Evolutionary conservation across 2,113 vertebrate genomes (phyloP).

Genomic region (Ariopsis seemanni): DNA sequence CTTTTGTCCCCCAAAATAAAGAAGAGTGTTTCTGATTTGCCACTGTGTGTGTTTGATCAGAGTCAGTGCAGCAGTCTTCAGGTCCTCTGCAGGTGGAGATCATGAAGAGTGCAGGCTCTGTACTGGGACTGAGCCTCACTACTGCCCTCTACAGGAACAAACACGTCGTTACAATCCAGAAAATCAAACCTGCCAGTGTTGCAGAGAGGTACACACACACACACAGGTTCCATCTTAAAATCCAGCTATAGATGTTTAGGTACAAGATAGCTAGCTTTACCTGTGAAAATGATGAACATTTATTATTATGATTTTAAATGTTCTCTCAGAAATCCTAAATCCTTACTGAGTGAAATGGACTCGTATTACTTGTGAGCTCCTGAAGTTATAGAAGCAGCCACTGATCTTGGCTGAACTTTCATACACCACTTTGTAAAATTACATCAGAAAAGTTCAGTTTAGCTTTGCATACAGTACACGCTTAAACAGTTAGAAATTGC

Average conservation of each 20-base stretch:
- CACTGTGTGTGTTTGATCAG: constrained; percentile 66
- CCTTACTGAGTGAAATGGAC: neutral
- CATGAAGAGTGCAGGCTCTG: constrained; percentile 79
- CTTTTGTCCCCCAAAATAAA: neutral
- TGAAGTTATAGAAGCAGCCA: neutral
- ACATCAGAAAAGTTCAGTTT: neutral
- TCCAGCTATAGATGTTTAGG: neutral
- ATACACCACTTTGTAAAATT: neutral
- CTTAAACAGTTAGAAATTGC: neutral
- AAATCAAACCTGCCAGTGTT: constrained; percentile 91
- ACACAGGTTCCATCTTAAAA: neutral
- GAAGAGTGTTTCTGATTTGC: constrained; percentile 15
- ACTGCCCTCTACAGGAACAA: constrained; percentile 83
- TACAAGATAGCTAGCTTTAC: neutral
- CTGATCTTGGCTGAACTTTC: neutral
- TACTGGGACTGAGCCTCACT: constrained; percentile 85
- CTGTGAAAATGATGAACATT: too few species aligned
- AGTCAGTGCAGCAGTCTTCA: constrained; percentile 83
- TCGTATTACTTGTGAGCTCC: neutral
- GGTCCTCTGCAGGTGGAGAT: constrained; percentile 94
- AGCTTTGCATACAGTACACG: neutral
- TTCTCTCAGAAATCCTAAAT: neutral
- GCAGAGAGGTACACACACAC: constrained; percentile 83
- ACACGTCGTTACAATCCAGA: constrained; percentile 90
- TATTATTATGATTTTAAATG: neutral